These are phyloP conservation scores for Athene cunicularia DNA, from an alignment of 2,113 vertebrate genomes.

Conservation along the genomic window DNA sequence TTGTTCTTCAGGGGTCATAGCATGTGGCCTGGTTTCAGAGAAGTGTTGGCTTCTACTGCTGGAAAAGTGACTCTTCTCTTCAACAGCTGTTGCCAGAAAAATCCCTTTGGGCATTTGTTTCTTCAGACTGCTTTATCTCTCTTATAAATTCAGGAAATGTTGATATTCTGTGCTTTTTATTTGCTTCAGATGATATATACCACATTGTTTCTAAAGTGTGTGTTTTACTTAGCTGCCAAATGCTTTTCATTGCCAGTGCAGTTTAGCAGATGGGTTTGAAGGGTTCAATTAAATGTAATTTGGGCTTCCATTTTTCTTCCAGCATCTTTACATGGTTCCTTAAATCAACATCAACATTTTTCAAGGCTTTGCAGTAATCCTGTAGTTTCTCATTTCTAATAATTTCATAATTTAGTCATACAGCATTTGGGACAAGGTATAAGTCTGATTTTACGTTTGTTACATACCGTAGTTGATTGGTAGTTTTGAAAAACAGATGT, in stretches of 20 bases:
- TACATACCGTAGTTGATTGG: neutral
- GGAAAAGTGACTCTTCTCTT: constrained; percentile 49
- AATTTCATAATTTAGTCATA: neutral
- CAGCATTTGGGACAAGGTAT: neutral
- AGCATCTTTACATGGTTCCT: constrained; percentile 7
- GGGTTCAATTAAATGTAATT: constrained; percentile 52
- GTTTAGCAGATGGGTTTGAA: constrained; percentile 64
- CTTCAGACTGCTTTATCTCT: constrained; percentile 58
- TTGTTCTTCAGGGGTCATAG: constrained; percentile 6
- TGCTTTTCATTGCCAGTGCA: constrained; percentile 56
- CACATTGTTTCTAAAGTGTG: constrained; percentile 41
- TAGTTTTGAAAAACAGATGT: neutral
- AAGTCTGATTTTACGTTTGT: neutral
- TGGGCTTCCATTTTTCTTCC: constrained; percentile 32
- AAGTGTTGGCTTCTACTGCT: neutral
- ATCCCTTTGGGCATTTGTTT: constrained; percentile 33
- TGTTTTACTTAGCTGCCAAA: constrained; percentile 51
- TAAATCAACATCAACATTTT: constrained; percentile 56
- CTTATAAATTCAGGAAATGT: constrained; percentile 54
- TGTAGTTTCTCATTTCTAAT: constrained; percentile 38
- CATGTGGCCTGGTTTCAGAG: constrained; percentile 19
- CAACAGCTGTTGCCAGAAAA: constrained; percentile 51
- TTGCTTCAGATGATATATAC: constrained; percentile 58
- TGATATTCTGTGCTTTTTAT: constrained; percentile 54
- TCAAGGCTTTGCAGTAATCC: constrained; percentile 39